Evolutionary conservation across 2,888 invertebrate genomes (phyloP).

Genomic region (Gandaritis pyraliata): DNA sequence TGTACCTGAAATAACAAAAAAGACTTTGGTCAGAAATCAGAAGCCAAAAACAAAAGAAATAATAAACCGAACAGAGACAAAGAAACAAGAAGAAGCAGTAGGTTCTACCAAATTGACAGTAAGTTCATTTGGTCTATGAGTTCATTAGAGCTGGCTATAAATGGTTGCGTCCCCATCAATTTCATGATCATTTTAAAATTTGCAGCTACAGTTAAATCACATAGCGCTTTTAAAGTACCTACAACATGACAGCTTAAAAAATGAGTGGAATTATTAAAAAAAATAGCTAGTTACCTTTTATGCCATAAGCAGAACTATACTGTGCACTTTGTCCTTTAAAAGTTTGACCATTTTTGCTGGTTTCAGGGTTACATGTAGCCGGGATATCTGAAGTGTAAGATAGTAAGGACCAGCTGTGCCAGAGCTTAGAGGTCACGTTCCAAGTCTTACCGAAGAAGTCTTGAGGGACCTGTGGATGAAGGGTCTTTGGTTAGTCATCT

Average conservation of each 20-base stretch:
- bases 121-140: no score
- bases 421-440: slow-evolving; percentile 67
- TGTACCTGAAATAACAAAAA: slow-evolving; percentile 42
- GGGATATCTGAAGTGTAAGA: slow-evolving; percentile 45
- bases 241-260: no score
- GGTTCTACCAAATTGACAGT: not conserved
- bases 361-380: slow-evolving; percentile 60
- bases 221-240: no score
- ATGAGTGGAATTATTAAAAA: no score
- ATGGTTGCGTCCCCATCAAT: no score
- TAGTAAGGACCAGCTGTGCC: slow-evolving; percentile 68
- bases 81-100: no score
- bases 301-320: slow-evolving; percentile 49
- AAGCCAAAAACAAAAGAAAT: not conserved
- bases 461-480: slow-evolving; percentile 54
- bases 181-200: no score
- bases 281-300: slow-evolving; percentile 50
- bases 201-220: no score
- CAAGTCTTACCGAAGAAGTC: slow-evolving; percentile 62
- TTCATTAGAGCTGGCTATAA: no score
- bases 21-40: not conserved
- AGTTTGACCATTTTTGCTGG: slow-evolving; percentile 38
- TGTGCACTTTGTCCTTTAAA: slow-evolving; percentile 49
- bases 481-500: not conserved
- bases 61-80: no score